Percentiles rank a stretch among this genome's conserved stretches.
phyloP scores from a whole-genome alignment of 2,797 vertebrate species.

The Onychomys arenicola region DNA sequence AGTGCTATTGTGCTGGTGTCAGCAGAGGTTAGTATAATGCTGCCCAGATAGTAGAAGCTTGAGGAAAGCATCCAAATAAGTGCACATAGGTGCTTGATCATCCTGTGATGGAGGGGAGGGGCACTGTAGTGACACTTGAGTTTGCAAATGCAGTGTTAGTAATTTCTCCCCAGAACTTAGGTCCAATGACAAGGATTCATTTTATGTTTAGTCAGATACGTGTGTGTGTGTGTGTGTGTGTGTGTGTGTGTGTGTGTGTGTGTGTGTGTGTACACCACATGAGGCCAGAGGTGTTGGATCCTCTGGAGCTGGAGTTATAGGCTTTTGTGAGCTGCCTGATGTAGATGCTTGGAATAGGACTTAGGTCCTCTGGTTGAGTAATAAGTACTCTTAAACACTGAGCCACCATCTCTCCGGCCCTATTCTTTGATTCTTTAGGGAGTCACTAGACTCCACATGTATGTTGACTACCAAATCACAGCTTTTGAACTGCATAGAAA shows the following conservation, averaged over 20 bases:
- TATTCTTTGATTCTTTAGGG: not conserved
- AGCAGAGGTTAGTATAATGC: not conserved
- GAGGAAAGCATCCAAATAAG: not conserved
- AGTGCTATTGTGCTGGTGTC: not conserved
- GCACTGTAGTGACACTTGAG: not conserved
- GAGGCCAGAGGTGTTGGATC: not conserved
- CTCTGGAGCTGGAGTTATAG: too few species aligned
- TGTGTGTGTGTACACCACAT: not conserved
- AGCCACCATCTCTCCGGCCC: too few species aligned
- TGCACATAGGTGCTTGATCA: not conserved
- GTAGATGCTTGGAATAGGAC: not conserved
- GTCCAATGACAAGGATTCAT: not conserved
- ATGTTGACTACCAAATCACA: not conserved
- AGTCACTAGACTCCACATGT: not conserved
- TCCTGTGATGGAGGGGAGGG: not conserved
- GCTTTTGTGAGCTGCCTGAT: too few species aligned
- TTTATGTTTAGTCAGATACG: not conserved
- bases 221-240: not conserved
- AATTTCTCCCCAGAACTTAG: slow-evolving; percentile 11
- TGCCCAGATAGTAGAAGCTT: not conserved
- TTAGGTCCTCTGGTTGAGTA: not conserved
- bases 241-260: not conserved
- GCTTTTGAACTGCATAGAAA: not conserved
- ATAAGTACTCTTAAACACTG: too few species aligned
- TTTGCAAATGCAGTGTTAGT: not conserved